Evolutionary conservation across 2,888 invertebrate species (phyloP).

Genomic region (Oscheius sp.): DNA sequence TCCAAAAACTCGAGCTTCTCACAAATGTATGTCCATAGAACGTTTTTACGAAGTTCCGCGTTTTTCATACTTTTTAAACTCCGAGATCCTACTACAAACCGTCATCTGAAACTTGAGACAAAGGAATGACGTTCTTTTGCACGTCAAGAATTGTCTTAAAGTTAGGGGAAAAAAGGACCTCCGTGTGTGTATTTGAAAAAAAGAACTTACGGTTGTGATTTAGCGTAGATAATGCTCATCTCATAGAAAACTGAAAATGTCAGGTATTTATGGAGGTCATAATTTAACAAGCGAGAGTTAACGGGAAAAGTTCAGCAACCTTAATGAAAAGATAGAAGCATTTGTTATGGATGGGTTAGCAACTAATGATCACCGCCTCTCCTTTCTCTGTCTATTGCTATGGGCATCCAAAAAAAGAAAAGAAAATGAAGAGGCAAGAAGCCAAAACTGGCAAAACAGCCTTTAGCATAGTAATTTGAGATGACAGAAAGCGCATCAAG

Average conservation of each 20-base stretch:
- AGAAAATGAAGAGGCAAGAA: background rate
- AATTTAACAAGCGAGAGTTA: too few relatives aligned
- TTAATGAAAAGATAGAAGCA: slow-evolving; percentile 14
- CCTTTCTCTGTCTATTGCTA: background rate
- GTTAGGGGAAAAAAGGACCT: background rate
- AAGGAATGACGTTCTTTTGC: background rate
- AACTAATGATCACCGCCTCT: slow-evolving; percentile 22
- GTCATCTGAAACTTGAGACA: slow-evolving; percentile 13
- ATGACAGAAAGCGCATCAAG: slow-evolving; percentile 24
- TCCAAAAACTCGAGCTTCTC: too few relatives aligned
- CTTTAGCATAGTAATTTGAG: slow-evolving; percentile 15
- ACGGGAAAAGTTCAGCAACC: slow-evolving; percentile 22
- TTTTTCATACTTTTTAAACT: background rate
- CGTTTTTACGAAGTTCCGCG: background rate
- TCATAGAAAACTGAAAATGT: background rate
- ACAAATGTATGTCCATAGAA: background rate
- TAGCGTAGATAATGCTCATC: slow-evolving; percentile 25
- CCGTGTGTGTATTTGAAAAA: background rate
- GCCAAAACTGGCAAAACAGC: slow-evolving; percentile 11
- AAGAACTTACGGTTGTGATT: background rate
- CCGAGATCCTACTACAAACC: slow-evolving; percentile 21
- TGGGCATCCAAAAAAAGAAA: background rate
- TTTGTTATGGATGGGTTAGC: slow-evolving; percentile 27
- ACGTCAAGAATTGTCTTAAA: background rate
- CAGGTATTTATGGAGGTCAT: background rate